phyloP scores from a whole-genome alignment of 2,888 invertebrate species.

The Eumacrocentrus americanus region DNA sequence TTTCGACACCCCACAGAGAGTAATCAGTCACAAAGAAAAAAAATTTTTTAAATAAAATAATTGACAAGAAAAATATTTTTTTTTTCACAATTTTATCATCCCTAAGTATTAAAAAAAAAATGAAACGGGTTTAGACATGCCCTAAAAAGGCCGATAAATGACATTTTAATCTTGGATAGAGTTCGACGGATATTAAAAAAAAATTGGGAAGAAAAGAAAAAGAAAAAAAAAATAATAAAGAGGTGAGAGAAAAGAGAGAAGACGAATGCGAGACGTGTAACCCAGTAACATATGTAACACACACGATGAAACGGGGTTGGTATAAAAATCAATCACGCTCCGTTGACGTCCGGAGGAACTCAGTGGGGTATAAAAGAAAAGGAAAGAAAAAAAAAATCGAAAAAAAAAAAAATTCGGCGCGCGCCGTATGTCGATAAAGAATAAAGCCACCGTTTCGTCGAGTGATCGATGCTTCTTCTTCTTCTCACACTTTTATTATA shows the following conservation, averaged over 20 bases:
- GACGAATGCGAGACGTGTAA: slow-evolving; percentile 37
- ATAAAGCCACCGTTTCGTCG: slow-evolving; percentile 41
- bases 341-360: slow-evolving; percentile 48
- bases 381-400: slow-evolving; percentile 36
- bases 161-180: too few relatives aligned
- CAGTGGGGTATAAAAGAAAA: slow-evolving; percentile 28
- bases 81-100: too few relatives aligned
- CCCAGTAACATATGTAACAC: slow-evolving; percentile 47
- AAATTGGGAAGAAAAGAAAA: slow-evolving; percentile 7
- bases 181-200: slow-evolving; percentile 41
- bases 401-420: slow-evolving; percentile 36
- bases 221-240: slow-evolving; percentile 14
- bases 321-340: slow-evolving; percentile 54
- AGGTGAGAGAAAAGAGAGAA: slow-evolving; percentile 28
- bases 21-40: too few relatives aligned
- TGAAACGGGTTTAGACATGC: too few relatives aligned
- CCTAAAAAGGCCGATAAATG: too few relatives aligned
- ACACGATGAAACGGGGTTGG: slow-evolving; percentile 38
- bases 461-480: slow-evolving; percentile 41
- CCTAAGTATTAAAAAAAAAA: too few relatives aligned
- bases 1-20: too few relatives aligned
- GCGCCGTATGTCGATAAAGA: slow-evolving; percentile 44
- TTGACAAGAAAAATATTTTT: too few relatives aligned
- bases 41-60: too few relatives aligned
- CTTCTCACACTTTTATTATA: slow-evolving; percentile 1